phyloP scores from a whole-genome alignment of 2,888 invertebrate species.

The Eilema sororculum region DNA sequence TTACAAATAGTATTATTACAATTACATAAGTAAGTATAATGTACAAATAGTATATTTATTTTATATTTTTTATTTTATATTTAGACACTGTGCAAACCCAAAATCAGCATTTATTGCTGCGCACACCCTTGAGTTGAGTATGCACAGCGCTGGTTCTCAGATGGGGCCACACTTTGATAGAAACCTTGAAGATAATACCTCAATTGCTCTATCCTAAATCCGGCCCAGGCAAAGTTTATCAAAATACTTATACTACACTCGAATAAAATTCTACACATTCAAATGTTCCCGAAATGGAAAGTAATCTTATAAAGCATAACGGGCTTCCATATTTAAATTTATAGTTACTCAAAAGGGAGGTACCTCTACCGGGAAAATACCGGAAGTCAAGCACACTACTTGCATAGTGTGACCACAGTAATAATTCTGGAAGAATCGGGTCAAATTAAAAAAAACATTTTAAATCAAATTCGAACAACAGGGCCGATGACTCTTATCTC shows the following conservation, averaged over 20 bases:
- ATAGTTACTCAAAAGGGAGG: neutral
- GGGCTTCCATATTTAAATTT: conserved; percentile 7
- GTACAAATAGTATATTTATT: too few relatives aligned
- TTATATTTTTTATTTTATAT: too few relatives aligned
- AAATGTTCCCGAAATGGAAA: conserved; percentile 3
- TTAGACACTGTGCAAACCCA: too few relatives aligned
- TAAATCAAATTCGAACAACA: neutral
- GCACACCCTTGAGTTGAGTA: too few relatives aligned
- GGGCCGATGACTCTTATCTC: conserved; percentile 9
- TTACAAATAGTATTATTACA: too few relatives aligned
- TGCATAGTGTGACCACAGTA: neutral
- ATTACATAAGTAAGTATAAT: too few relatives aligned
- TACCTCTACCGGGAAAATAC: conserved; percentile 2
- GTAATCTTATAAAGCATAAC: neutral
- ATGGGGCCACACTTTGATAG: too few relatives aligned
- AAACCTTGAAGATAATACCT: neutral
- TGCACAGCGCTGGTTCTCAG: too few relatives aligned
- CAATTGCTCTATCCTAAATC: neutral
- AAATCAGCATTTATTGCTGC: too few relatives aligned
- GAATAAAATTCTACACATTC: conserved; percentile 2
- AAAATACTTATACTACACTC: neutral
- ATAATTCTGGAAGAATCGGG: neutral
- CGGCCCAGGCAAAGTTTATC: neutral
- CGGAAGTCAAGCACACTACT: neutral
- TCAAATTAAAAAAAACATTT: neutral